Evolutionary conservation across 2,797 vertebrate genomes (phyloP).

Genomic region (Linurgus olivaceus): DNA sequence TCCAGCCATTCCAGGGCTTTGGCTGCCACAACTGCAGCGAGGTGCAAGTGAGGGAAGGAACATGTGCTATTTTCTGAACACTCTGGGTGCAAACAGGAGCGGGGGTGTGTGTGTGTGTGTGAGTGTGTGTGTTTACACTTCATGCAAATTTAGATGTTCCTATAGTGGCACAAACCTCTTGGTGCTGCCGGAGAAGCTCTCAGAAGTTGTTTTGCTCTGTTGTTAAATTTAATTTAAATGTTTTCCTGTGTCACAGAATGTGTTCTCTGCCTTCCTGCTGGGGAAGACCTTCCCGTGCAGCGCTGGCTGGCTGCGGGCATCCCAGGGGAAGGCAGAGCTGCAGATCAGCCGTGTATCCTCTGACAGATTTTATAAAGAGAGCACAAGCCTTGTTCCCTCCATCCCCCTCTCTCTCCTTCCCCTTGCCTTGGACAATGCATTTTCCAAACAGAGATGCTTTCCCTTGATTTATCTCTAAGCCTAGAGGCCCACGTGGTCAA

Average conservation of each 20-base stretch:
- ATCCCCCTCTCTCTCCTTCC: neutral
- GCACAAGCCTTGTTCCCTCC: neutral
- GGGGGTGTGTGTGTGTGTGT: accelerated
- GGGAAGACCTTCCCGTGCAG: neutral
- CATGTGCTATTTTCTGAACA: conserved; percentile 30
- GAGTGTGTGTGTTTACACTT: neutral
- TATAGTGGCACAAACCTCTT: neutral
- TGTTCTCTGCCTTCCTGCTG: neutral
- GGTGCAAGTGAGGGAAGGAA: neutral
- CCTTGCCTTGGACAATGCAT: neutral
- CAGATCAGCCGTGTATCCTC: neutral
- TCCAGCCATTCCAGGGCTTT: neutral
- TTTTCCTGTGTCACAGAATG: conserved; percentile 41
- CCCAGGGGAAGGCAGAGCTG: conserved; percentile 3
- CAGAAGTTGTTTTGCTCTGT: conserved; percentile 43
- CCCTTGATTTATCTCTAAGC: neutral
- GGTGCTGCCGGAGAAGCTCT: conserved; percentile 41
- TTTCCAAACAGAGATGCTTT: neutral
- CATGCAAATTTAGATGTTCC: conserved; percentile 43
- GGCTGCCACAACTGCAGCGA: neutral
- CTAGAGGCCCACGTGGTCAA: accelerated
- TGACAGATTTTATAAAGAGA: neutral
- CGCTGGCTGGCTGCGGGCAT: neutral
- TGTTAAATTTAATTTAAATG: conserved; percentile 37
- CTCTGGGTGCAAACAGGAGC: neutral